Percentiles rank a stretch among this genome's conserved stretches.
Evolutionary conservation across 2,797 vertebrate genomes (phyloP).

Genomic region (Nothura maculosa): DNA sequence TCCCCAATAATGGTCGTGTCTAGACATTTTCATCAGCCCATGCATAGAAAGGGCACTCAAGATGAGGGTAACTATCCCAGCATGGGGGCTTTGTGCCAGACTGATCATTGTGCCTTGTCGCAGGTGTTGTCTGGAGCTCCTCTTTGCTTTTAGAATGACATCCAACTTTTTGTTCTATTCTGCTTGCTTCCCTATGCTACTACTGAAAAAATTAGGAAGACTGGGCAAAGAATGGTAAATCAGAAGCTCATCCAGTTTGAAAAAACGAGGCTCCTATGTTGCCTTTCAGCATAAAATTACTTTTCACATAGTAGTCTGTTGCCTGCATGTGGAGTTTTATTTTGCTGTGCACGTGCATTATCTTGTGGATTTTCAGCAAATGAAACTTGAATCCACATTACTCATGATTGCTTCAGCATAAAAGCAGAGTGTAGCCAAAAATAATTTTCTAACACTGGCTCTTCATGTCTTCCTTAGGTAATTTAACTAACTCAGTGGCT

Average conservation of each 20-base stretch:
- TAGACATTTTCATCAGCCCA: not conserved
- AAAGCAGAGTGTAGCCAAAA: not conserved
- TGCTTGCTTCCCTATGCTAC: not conserved
- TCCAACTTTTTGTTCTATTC: not conserved
- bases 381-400: not conserved
- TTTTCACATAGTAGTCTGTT: not conserved
- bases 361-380: constrained; percentile 31
- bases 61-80: not conserved
- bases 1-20: not conserved
- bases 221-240: not conserved
- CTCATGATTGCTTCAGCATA: constrained; percentile 4
- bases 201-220: not conserved
- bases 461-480: not conserved
- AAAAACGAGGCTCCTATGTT: not conserved
- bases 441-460: not conserved
- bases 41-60: not conserved
- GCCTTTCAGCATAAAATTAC: not conserved
- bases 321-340: not conserved
- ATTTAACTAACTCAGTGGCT: constrained; percentile 9
- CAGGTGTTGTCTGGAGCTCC: not conserved
- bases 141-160: not conserved
- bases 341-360: not conserved
- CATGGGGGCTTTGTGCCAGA: not conserved
- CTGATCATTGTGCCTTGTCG: not conserved
- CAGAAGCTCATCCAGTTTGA: not conserved